A percentile compares a stretch with the other conserved stretches of the same genome.
Conservation (phyloP, 1,140 invertebrate genomes). For the Polypedilum pembai region DNA sequence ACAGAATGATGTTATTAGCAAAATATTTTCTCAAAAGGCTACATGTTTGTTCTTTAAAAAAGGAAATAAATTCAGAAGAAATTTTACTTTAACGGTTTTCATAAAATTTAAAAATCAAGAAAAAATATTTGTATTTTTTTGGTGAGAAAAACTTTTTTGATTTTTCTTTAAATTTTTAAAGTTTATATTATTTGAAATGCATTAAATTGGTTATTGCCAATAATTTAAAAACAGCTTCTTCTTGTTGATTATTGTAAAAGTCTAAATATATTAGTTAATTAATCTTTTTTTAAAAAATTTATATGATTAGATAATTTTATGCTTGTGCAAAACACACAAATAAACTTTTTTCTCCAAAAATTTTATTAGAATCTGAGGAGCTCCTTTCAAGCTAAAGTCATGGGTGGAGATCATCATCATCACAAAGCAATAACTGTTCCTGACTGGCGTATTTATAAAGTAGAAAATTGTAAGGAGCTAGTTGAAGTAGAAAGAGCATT, state of each 20-base stretch:
- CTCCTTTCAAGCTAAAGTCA: slow-evolving; percentile 32
- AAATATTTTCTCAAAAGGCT: too few species aligned
- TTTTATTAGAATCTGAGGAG: slow-evolving; percentile 7
- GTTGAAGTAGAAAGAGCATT: slow-evolving; percentile 51
- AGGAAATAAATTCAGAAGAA: too few species aligned
- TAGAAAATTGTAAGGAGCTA: slow-evolving; percentile 59
- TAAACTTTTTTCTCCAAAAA: background rate
- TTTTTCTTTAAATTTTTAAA: background rate
- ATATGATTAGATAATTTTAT: background rate
- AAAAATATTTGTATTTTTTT: too few species aligned
- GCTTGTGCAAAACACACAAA: background rate
- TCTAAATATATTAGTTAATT: background rate
- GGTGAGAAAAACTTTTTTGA: too few species aligned
- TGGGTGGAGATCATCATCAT: slow-evolving; percentile 49
- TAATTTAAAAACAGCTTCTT: too few species aligned
- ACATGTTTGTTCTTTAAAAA: too few species aligned
- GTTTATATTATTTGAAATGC: background rate
- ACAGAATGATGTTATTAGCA: too few species aligned
- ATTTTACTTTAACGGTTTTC: too few species aligned
- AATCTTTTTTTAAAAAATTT: background rate
- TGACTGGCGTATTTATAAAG: slow-evolving; percentile 63
- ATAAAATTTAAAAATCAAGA: too few species aligned
- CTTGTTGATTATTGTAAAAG: background rate
- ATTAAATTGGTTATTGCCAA: too few species aligned
- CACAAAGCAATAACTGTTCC: slow-evolving; percentile 51